Conservation (phyloP, 2,888 invertebrate genomes). For the Quadroppia sp. region DNA sequence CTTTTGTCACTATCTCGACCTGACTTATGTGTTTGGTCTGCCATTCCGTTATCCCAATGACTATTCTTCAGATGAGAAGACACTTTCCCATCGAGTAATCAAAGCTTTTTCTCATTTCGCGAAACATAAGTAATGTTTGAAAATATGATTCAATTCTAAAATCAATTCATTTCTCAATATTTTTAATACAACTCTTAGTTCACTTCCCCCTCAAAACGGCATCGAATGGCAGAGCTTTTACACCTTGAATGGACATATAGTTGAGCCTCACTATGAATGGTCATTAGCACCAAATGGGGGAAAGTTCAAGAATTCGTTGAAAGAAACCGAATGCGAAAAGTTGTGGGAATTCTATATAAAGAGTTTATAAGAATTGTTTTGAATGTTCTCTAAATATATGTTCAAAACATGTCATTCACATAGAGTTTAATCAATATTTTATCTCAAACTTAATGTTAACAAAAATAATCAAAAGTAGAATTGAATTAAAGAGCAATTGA, state of each 20-base stretch:
- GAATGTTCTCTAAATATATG: too few species aligned
- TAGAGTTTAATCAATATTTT: too few species aligned
- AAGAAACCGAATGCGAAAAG: background rate
- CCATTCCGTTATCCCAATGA: constrained; percentile 3
- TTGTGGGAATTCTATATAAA: constrained; percentile 18
- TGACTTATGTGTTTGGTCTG: background rate
- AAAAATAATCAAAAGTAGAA: too few species aligned
- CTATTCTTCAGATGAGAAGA: background rate
- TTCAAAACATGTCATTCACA: too few species aligned
- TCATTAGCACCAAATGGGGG: background rate
- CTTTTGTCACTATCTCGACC: constrained; percentile 1
- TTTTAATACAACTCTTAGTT: background rate
- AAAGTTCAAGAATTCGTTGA: background rate
- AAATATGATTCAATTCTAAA: background rate
- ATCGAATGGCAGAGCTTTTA: background rate
- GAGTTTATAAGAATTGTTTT: too few species aligned
- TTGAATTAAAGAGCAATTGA: too few species aligned
- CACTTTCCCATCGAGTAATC: constrained; percentile 12
- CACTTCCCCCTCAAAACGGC: background rate
- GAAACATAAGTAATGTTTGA: background rate
- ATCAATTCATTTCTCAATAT: background rate
- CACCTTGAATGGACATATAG: background rate
- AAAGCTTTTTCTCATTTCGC: constrained; percentile 27
- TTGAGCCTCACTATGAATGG: background rate
- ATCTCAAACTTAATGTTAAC: too few species aligned